These are phyloP conservation scores for Scophthalmus maximus DNA, from an alignment of 2,113 vertebrate genomes.

Conservation along the genomic window DNA sequence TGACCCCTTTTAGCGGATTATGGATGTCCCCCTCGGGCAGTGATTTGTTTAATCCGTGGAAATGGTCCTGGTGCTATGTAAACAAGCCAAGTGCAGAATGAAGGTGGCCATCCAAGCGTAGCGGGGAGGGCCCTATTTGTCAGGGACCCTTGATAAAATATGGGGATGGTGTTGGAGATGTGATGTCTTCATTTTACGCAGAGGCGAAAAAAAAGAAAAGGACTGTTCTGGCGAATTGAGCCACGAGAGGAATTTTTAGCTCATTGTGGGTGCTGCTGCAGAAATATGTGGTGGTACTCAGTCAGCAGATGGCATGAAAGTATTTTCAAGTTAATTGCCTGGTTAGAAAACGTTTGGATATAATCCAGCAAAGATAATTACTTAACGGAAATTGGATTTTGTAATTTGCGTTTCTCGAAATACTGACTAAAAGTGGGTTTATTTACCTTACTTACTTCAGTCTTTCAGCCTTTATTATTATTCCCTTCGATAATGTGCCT, in stretches of 20 bases:
- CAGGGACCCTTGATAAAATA: conserved; percentile 96
- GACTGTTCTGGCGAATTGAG: conserved; percentile 50
- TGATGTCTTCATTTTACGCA: conserved; percentile 97
- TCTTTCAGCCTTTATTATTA: not conserved
- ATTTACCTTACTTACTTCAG: not conserved
- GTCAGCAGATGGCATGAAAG: not conserved
- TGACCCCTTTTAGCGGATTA: conserved; percentile 93
- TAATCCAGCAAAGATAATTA: conserved; percentile 16
- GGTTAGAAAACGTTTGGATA: conserved; percentile 23
- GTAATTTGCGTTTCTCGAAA: conserved; percentile 15
- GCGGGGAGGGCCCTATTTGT: conserved; percentile 94
- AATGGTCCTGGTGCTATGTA: conserved; percentile 97
- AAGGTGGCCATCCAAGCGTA: conserved; percentile 92
- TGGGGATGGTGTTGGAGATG: conserved; percentile 86
- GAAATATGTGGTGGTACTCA: not conserved
- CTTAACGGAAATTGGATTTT: conserved; percentile 15
- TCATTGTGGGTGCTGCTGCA: not conserved
- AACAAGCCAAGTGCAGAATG: conserved; percentile 98
- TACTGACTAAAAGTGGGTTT: conserved; percentile 13
- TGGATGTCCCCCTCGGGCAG: conserved; percentile 94
- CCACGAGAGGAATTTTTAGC: not conserved
- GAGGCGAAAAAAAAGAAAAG: conserved; percentile 86
- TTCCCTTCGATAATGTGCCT: not conserved
- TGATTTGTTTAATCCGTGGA: conserved; percentile 99
- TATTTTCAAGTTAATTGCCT: conserved; percentile 24